These are phyloP conservation scores for Steinernema carpocapsae DNA, from an alignment of 2,888 invertebrate species.

Conservation along the genomic window DNA sequence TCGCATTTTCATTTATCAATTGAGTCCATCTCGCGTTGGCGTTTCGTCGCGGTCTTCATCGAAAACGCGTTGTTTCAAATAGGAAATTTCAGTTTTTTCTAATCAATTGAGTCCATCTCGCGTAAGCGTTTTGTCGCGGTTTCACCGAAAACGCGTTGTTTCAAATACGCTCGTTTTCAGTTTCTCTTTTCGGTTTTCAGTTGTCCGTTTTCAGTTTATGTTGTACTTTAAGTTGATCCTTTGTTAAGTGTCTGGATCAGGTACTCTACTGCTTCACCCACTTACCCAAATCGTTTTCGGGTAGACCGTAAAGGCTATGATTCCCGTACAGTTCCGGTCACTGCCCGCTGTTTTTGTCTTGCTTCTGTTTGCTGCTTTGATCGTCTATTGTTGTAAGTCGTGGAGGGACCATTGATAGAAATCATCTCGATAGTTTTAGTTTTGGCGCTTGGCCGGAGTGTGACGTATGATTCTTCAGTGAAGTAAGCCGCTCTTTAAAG, in stretches of 20 bases:
- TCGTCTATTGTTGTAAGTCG: constrained; percentile 19
- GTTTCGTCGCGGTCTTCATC: neutral
- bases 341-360: neutral
- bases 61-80: constrained; percentile 1
- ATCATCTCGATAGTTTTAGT: constrained; percentile 4
- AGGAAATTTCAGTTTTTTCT: neutral
- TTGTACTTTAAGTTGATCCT: too few relatives aligned
- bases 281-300: neutral
- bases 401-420: neutral
- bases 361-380: neutral
- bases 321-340: neutral
- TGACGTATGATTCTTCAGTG: neutral
- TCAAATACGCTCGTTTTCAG: neutral
- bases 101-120: constrained; percentile 7
- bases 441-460: neutral
- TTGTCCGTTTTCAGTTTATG: neutral
- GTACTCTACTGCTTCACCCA: too few relatives aligned
- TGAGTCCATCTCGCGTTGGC: neutral
- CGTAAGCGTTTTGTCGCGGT: neutral
- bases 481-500: too few relatives aligned
- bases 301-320: neutral
- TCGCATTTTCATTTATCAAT: neutral
- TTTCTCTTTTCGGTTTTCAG: too few relatives aligned
- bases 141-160: neutral
- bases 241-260: too few relatives aligned